phyloP scores from a whole-genome alignment of 2,888 invertebrate genomes.

The Drosophila greeni region DNA sequence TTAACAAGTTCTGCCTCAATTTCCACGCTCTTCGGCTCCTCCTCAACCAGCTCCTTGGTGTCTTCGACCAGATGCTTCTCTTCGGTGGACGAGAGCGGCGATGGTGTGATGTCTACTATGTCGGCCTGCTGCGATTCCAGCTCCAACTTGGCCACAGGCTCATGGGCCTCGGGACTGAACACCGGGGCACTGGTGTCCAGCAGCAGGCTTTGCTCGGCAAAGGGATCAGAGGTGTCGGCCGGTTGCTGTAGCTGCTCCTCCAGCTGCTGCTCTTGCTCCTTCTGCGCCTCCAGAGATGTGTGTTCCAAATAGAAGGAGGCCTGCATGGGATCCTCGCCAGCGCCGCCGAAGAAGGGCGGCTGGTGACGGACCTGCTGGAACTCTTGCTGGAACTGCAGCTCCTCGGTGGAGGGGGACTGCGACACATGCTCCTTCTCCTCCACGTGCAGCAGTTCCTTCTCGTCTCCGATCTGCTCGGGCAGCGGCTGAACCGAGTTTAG shows the following conservation, averaged over 20 bases:
- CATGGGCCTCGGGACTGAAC: constrained; percentile 22
- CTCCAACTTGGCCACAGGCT: constrained; percentile 33
- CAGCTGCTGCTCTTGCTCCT: constrained; percentile 7
- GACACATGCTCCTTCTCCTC: constrained; percentile 75
- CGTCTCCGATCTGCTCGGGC: constrained; percentile 63
- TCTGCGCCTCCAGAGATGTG: constrained; percentile 51
- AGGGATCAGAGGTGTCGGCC: constrained; percentile 6
- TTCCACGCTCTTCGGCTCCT: constrained; percentile 1
- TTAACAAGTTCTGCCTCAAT: constrained; percentile 1
- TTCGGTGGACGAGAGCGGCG: constrained; percentile 64
- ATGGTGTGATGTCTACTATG: constrained; percentile 58
- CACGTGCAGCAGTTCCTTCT: constrained; percentile 70
- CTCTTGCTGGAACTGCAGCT: constrained; percentile 64
- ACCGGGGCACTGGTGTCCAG: constrained; percentile 56
- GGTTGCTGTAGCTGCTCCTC: constrained; percentile 8
- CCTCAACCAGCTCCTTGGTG: constrained; percentile 61
- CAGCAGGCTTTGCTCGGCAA: constrained; percentile 51
- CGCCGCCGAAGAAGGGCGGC: constrained; percentile 11
- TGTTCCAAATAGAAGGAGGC: constrained; percentile 72
- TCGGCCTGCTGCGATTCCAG: constrained; percentile 55
- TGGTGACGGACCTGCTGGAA: constrained; percentile 44
- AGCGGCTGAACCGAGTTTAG: constrained; percentile 77
- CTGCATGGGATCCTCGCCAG: constrained; percentile 63
- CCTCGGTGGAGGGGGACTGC: constrained; percentile 75
- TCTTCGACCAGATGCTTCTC: constrained; percentile 74